Evolutionary conservation across 2,797 vertebrate genomes (phyloP).

Genomic region (Silurus lanzhouensis): DNA sequence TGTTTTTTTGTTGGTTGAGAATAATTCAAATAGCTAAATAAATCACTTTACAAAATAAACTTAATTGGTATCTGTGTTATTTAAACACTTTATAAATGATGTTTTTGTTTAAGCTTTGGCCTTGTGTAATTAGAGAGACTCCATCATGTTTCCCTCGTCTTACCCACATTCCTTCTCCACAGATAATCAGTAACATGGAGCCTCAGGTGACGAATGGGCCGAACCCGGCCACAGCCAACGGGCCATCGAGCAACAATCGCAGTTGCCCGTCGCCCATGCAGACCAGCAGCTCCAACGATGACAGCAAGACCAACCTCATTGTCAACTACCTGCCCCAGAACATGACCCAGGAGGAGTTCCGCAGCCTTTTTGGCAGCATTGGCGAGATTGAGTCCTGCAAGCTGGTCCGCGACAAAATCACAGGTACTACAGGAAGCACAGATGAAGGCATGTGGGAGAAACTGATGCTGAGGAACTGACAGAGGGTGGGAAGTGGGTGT

Average conservation of each 20-base stretch:
- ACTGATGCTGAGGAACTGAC: not conserved
- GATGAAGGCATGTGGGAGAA: not conserved
- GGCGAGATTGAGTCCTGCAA: slow-evolving; percentile 99
- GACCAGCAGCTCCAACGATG: slow-evolving; percentile 91
- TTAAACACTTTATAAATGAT: not conserved
- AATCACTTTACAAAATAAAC: not conserved
- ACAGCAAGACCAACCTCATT: slow-evolving; percentile 99
- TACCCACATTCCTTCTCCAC: slow-evolving; percentile 41
- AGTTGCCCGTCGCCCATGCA: slow-evolving; percentile 99
- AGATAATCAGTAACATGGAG: slow-evolving; percentile 99
- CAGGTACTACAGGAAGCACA: slow-evolving; percentile 78
- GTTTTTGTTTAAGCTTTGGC: not conserved
- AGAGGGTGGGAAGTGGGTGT: slow-evolving; percentile 19
- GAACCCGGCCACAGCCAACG: slow-evolving; percentile 93
- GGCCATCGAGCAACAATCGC: slow-evolving; percentile 96
- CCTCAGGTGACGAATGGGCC: slow-evolving; percentile 99
- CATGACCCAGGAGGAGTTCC: slow-evolving; percentile 99
- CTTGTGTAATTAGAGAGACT: not conserved
- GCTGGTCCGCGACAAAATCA: slow-evolving; percentile 99
- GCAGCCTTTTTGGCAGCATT: slow-evolving; percentile 98
- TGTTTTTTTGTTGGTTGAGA: not conserved
- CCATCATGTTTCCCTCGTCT: not conserved
- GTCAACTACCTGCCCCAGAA: slow-evolving; percentile 99
- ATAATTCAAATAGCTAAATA: not conserved
- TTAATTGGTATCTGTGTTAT: not conserved